Conservation (phyloP, 2,888 invertebrate species). For the Dioctria rufipes region DNA sequence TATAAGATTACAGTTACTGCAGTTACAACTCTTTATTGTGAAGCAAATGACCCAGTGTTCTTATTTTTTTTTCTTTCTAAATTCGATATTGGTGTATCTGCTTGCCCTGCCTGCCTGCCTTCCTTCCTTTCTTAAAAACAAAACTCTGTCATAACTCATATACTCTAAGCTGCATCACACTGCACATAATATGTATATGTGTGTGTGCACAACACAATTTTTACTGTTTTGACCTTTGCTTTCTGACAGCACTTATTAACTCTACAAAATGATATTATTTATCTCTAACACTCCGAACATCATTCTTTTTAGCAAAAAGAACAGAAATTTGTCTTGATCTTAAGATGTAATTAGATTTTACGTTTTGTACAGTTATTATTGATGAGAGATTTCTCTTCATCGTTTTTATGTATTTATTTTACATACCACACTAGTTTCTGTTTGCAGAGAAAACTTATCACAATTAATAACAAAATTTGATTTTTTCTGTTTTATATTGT, state of each 20-base stretch:
- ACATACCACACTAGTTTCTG: conserved; percentile 10
- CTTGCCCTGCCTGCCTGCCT: no score
- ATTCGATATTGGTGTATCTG: conserved; percentile 1
- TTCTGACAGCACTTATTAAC: conserved; percentile 1
- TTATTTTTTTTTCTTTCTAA: background rate
- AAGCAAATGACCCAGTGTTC: background rate
- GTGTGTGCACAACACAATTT: background rate
- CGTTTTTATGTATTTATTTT: conserved; percentile 20
- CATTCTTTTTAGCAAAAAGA: conserved; percentile 5
- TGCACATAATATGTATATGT: background rate
- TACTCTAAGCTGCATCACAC: background rate
- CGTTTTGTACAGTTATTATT: conserved; percentile 30
- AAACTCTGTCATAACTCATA: conserved; percentile 2
- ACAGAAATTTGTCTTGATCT: conserved; percentile 10
- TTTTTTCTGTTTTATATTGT: background rate
- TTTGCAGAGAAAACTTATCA: conserved; percentile 46
- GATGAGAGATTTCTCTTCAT: conserved; percentile 16
- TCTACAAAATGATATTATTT: conserved; percentile 5
- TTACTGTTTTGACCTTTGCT: background rate
- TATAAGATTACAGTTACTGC: background rate
- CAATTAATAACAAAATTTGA: conserved; percentile 37
- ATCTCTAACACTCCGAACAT: background rate
- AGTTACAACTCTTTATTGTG: background rate
- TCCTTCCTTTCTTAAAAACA: background rate
- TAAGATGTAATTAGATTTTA: background rate